These are phyloP conservation scores for Epizoanthus illoricatus DNA, from an alignment of 92 coral and sea anemone species.

Conservation along the genomic window DNA sequence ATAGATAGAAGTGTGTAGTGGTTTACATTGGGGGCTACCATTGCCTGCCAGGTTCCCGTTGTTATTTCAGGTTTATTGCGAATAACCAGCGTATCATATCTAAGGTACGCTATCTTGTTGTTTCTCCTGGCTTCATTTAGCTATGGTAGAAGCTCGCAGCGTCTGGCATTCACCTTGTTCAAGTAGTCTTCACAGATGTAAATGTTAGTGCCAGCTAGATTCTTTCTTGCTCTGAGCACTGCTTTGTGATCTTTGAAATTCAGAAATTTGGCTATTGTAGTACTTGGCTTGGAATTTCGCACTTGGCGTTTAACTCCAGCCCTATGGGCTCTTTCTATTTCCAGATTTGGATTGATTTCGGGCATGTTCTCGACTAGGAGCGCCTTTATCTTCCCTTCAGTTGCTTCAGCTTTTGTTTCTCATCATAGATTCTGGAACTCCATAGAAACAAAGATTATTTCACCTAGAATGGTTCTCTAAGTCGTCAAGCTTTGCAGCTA, in stretches of 20 bases:
- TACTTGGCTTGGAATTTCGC: conserved; percentile 30
- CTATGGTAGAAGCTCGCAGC: conserved; percentile 41
- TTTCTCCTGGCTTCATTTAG: conserved; percentile 40
- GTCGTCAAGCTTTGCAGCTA: conserved; percentile 35
- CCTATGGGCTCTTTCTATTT: conserved; percentile 48
- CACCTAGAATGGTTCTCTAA: conserved; percentile 48
- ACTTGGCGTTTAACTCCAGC: conserved; percentile 23
- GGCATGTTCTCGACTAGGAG: conserved; percentile 21
- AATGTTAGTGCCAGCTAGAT: conserved; percentile 33
- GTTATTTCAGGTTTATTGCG: background rate
- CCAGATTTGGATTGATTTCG: background rate
- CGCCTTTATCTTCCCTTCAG: conserved; percentile 35
- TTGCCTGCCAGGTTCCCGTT: background rate
- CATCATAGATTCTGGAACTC: conserved; percentile 18
- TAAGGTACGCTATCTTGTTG: conserved; percentile 35
- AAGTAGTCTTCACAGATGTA: conserved; percentile 53
- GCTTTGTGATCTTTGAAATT: conserved; percentile 45
- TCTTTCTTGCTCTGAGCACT: conserved; percentile 31
- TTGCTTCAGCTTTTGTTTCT: conserved; percentile 38
- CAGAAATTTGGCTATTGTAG: conserved; percentile 38
- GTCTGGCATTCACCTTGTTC: conserved; percentile 26
- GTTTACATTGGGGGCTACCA: too few relatives aligned
- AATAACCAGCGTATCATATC: conserved; percentile 45
- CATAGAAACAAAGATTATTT: conserved; percentile 54
- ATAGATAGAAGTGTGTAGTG: too few relatives aligned